phyloP scores from a whole-genome alignment of 2,797 vertebrate species.

The Spinus pinus region DNA sequence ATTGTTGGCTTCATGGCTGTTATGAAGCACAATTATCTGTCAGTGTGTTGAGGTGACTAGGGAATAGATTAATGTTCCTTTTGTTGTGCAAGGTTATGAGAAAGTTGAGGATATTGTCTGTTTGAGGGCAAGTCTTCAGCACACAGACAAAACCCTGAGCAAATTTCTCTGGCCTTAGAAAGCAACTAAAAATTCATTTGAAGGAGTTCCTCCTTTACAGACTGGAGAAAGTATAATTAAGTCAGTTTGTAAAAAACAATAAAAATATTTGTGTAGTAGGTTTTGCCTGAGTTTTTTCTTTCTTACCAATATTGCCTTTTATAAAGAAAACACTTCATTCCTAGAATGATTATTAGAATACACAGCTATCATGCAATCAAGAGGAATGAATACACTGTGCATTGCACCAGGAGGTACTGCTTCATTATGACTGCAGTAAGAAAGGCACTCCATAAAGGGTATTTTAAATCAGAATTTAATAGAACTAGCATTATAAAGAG shows the following conservation, averaged over 20 bases:
- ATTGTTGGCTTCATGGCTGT: not conserved
- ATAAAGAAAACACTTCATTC: not conserved
- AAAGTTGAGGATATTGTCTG: not conserved
- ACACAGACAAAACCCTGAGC: not conserved
- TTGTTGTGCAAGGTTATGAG: slow-evolving; percentile 1
- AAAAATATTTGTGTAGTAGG: not conserved
- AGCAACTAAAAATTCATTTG: not conserved
- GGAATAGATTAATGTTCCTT: not conserved
- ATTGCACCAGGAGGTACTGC: not conserved
- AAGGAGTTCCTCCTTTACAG: not conserved
- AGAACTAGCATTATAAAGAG: not conserved
- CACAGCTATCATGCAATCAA: not conserved
- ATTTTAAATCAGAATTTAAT: not conserved
- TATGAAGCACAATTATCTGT: not conserved
- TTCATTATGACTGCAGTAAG: not conserved
- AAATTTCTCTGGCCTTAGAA: not conserved
- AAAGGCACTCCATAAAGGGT: not conserved
- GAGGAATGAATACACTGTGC: not conserved
- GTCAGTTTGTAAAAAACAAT: not conserved
- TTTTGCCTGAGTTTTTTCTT: not conserved
- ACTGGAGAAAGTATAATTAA: not conserved
- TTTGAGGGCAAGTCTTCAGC: not conserved
- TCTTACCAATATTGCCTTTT: not conserved
- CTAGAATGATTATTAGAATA: not conserved
- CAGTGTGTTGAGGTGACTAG: not conserved